These are phyloP conservation scores for Dendrolimus houi DNA, from an alignment of 2,888 invertebrate species.

Conservation along the genomic window DNA sequence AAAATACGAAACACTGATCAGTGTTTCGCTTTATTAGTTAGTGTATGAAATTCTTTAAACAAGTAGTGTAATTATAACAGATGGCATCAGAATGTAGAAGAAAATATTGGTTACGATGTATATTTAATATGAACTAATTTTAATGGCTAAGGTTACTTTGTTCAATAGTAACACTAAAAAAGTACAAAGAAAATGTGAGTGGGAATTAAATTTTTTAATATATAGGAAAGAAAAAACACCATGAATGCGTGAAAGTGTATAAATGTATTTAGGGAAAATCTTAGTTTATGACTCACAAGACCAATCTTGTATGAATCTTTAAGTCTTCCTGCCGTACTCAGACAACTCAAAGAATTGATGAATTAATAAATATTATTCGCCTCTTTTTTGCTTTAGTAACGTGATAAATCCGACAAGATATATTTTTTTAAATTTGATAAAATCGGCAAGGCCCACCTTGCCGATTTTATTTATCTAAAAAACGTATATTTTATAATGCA, in stretches of 20 bases:
- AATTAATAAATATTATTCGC: too few species aligned
- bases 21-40: conserved; percentile 13
- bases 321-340: too few species aligned
- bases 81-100: conserved; percentile 57
- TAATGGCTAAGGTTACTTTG: conserved; percentile 53
- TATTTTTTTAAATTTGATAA: too few species aligned
- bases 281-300: conserved; percentile 39
- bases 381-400: too few species aligned
- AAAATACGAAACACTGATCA: too few species aligned
- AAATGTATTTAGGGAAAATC: conserved; percentile 45
- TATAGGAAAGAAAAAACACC: conserved; percentile 32
- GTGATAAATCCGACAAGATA: too few species aligned
- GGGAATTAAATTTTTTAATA: conserved; percentile 34
- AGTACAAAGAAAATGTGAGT: conserved; percentile 62
- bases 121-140: conserved; percentile 49
- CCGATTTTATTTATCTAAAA: too few species aligned
- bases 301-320: conserved; percentile 26
- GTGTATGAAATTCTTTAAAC: conserved; percentile 49
- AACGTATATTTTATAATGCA: too few species aligned
- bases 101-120: conserved; percentile 47
- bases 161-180: conserved; percentile 50
- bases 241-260: conserved; percentile 39
- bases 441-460: too few species aligned
- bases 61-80: conserved; percentile 49
- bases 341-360: too few species aligned